A percentile compares a stretch with the other conserved stretches of the same genome.
These are phyloP conservation scores for Sarcophaga variegata DNA, from an alignment of 2,888 invertebrate species.

Conservation along the genomic window DNA sequence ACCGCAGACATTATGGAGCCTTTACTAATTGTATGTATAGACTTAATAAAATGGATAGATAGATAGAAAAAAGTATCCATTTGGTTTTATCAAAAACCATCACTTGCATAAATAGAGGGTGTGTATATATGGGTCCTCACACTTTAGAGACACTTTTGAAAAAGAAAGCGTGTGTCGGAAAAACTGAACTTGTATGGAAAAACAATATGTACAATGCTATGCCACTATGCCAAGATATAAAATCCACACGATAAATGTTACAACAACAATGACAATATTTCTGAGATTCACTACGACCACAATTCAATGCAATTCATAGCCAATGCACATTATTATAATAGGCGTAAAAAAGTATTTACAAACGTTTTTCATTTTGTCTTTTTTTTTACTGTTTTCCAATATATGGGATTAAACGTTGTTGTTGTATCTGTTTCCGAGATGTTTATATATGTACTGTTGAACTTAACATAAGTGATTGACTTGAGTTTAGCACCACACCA, in stretches of 20 bases:
- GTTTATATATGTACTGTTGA: conserved; percentile 5
- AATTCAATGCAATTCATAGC: conserved; percentile 7
- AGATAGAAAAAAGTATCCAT: conserved; percentile 1
- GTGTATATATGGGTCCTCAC: background rate
- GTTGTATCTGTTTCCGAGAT: background rate
- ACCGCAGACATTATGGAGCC: conserved; percentile 69
- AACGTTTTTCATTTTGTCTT: background rate
- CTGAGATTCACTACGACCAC: conserved; percentile 33
- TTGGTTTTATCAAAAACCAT: conserved; percentile 13
- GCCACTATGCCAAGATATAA: background rate
- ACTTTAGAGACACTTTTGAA: background rate
- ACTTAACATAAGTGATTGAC: conserved; percentile 59
- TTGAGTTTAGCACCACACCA: conserved; percentile 56
- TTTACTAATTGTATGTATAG: conserved; percentile 51
- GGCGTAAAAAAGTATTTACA: too few relatives aligned
- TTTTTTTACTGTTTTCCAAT: background rate
- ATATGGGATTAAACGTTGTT: background rate
- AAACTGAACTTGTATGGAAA: background rate
- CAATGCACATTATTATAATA: background rate
- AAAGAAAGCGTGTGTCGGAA: background rate
- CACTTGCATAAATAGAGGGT: background rate
- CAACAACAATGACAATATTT: conserved; percentile 25
- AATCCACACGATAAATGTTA: conserved; percentile 1
- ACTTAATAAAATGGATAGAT: conserved; percentile 1
- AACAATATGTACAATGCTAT: background rate